phyloP scores from a whole-genome alignment of 2,888 invertebrate species.

The Pandemis cinnamomeana region DNA sequence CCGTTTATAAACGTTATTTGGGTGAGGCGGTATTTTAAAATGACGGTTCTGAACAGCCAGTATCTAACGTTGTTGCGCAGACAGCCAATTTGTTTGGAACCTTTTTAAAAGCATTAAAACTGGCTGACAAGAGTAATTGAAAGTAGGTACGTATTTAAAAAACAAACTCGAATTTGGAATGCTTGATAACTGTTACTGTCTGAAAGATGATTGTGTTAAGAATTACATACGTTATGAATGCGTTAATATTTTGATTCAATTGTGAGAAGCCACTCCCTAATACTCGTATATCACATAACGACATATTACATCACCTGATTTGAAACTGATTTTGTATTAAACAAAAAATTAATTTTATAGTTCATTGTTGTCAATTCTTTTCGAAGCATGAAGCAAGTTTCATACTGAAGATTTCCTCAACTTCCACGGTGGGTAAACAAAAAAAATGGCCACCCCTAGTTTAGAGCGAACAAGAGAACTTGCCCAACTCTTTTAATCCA shows the following conservation, averaged over 20 bases:
- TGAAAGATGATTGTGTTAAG: too few relatives aligned
- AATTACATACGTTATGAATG: background rate
- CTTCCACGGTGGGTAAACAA: slow-evolving; percentile 3
- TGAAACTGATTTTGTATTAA: background rate
- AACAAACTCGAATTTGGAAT: background rate
- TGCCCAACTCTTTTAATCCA: slow-evolving; percentile 66
- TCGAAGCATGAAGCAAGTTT: background rate
- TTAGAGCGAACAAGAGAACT: slow-evolving; percentile 51
- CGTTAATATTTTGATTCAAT: background rate
- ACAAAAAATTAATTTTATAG: too few relatives aligned
- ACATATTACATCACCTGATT: background rate
- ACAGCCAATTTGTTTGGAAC: background rate
- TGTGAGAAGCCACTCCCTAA: background rate
- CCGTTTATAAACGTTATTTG: slow-evolving; percentile 33
- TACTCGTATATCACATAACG: too few relatives aligned
- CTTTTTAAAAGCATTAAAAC: background rate
- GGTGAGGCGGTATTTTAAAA: slow-evolving; percentile 35
- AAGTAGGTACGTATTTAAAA: background rate
- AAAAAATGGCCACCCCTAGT: slow-evolving; percentile 33
- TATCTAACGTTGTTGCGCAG: background rate
- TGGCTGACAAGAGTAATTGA: background rate
- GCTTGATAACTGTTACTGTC: too few relatives aligned
- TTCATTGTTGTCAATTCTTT: background rate
- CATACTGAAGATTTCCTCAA: slow-evolving; percentile 8
- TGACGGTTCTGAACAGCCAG: slow-evolving; percentile 5